These are phyloP conservation scores for Uropetala carovei DNA, from an alignment of 2,888 invertebrate species.

Conservation along the genomic window DNA sequence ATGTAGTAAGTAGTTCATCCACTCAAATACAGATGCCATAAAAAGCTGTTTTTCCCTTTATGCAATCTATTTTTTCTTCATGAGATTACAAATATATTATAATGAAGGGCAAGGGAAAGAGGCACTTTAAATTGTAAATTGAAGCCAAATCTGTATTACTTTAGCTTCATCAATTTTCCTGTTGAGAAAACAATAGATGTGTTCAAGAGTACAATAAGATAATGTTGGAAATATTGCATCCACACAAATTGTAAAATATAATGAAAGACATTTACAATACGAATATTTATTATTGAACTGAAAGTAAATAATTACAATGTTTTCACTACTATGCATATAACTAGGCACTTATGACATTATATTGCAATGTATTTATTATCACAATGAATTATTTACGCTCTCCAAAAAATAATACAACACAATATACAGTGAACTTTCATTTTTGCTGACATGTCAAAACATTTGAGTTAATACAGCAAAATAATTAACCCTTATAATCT, in stretches of 20 bases:
- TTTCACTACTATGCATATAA: not conserved
- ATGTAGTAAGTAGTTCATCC: too few species aligned
- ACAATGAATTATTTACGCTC: constrained; percentile 11
- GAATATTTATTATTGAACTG: constrained; percentile 8
- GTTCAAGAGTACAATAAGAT: too few species aligned
- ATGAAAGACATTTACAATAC: not conserved
- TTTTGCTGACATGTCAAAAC: not conserved
- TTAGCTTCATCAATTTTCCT: too few species aligned
- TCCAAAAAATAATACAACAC: not conserved
- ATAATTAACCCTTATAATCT: not conserved
- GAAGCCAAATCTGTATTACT: too few species aligned
- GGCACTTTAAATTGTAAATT: too few species aligned
- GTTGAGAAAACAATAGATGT: too few species aligned
- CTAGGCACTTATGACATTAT: constrained; percentile 28
- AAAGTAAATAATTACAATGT: constrained; percentile 10
- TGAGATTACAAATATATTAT: too few species aligned
- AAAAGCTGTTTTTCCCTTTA: too few species aligned
- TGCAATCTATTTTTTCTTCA: too few species aligned
- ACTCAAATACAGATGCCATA: too few species aligned
- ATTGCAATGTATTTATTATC: constrained; percentile 23
- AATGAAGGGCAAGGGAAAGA: too few species aligned
- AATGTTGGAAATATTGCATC: too few species aligned
- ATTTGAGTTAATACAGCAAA: not conserved
- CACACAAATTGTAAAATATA: not conserved
- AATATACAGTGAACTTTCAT: not conserved